Evolutionary conservation across 2,113 vertebrate species (phyloP).

Genomic region (Cynocephalus volans): DNA sequence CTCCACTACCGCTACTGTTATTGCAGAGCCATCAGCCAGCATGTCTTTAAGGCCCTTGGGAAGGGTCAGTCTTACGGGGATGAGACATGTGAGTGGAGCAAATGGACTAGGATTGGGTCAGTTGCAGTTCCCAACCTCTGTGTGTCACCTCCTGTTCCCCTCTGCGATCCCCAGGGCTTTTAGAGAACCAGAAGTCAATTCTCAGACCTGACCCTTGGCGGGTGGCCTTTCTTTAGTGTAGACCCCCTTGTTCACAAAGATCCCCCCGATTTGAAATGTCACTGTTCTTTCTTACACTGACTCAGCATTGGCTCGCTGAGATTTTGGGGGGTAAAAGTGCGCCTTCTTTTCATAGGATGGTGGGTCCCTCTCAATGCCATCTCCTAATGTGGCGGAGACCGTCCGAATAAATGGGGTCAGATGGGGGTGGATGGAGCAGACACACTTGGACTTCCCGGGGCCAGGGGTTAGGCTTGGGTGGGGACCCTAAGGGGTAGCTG

Average conservation of each 20-base stretch:
- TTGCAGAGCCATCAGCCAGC: not conserved
- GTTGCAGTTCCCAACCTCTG: not conserved
- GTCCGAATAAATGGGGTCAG: not conserved
- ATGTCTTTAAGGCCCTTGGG: not conserved
- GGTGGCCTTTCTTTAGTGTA: not conserved
- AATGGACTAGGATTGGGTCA: not conserved
- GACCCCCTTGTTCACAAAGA: not conserved
- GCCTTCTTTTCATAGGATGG: not conserved
- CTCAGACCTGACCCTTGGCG: not conserved
- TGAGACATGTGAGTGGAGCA: not conserved
- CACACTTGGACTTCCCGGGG: not conserved
- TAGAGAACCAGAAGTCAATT: not conserved
- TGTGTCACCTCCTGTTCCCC: too few relatives aligned
- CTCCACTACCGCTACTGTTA: too few relatives aligned
- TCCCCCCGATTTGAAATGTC: not conserved
- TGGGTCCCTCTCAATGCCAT: not conserved
- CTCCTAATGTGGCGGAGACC: not conserved
- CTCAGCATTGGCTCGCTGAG: not conserved
- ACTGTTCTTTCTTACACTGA: not conserved
- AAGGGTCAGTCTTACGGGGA: not conserved
- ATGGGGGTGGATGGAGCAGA: not conserved
- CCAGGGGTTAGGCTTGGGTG: not conserved
- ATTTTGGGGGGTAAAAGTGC: not conserved
- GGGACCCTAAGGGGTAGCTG: not conserved
- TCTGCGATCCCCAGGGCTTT: not conserved